Conservation (phyloP, 2,888 invertebrate genomes). For the Pteria penguin region DNA sequence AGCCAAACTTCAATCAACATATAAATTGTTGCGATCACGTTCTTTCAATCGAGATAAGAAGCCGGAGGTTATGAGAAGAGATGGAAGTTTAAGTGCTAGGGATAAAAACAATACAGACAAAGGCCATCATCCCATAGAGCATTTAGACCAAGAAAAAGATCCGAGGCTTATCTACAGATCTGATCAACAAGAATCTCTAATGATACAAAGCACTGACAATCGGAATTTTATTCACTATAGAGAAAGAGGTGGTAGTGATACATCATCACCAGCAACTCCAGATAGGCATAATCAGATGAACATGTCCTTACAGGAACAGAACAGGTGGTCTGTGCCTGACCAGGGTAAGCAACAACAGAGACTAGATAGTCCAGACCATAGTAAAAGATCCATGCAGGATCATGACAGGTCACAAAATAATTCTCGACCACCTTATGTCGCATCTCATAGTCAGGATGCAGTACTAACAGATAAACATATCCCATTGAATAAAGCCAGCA, state of each 20-base stretch:
- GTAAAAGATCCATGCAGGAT: neutral
- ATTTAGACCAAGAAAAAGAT: slow-evolving; percentile 4
- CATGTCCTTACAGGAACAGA: neutral
- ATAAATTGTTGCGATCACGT: slow-evolving; percentile 30
- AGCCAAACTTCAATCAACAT: slow-evolving; percentile 34
- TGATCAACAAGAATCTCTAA: neutral
- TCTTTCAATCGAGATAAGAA: slow-evolving; percentile 21
- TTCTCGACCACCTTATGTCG: too few species aligned
- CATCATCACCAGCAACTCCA: too few species aligned
- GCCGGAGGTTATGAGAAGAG: slow-evolving; percentile 8
- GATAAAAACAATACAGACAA: neutral
- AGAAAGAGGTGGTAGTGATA: too few species aligned
- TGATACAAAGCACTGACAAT: neutral
- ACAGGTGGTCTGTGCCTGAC: neutral
- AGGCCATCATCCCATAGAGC: neutral
- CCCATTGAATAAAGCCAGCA: slow-evolving; percentile 1
- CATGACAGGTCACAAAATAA: neutral
- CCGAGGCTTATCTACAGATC: slow-evolving; percentile 11
- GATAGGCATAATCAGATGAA: neutral
- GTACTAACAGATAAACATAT: neutral
- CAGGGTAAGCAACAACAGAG: neutral
- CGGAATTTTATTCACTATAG: too few species aligned
- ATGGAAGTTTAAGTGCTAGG: slow-evolving; percentile 1
- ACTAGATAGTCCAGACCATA: neutral
- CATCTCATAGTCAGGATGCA: slow-evolving; percentile 4